Conservation (phyloP, 2,113 vertebrate species). For the Nematolebias whitei region DNA sequence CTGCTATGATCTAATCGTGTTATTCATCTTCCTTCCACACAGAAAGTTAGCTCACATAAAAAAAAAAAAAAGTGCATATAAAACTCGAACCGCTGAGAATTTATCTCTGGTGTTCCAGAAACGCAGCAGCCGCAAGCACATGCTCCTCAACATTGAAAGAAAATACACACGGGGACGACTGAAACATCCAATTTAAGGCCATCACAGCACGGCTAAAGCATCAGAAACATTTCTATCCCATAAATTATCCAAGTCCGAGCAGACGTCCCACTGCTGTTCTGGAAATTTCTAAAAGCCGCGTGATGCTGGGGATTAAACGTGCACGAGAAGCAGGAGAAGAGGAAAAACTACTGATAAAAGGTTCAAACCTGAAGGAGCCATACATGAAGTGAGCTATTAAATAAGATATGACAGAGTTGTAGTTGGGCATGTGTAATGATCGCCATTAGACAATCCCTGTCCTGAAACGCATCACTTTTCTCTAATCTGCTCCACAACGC, state of each 20-base stretch:
- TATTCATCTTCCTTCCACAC: conserved; percentile 9
- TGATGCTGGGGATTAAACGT: conserved; percentile 30
- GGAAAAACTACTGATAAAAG: conserved; percentile 20
- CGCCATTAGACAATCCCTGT: conserved; percentile 39
- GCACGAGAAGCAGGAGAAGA: background rate
- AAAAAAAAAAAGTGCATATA: background rate
- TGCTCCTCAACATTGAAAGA: background rate
- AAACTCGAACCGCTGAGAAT: background rate
- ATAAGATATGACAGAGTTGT: conserved; percentile 30
- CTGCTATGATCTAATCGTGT: background rate
- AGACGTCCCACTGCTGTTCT: conserved; percentile 17
- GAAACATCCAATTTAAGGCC: conserved; percentile 22
- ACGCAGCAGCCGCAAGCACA: conserved; percentile 10
- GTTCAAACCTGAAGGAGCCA: conserved; percentile 34
- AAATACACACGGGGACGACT: conserved; percentile 23
- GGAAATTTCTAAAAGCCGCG: conserved; percentile 30
- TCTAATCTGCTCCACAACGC: conserved; percentile 24
- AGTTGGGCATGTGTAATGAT: conserved; percentile 30
- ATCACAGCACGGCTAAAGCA: conserved; percentile 12
- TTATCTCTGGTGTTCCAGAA: background rate
- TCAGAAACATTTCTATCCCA: conserved; percentile 22
- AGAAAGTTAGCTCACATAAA: conserved; percentile 5
- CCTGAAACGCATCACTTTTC: conserved; percentile 20
- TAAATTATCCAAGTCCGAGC: conserved; percentile 36
- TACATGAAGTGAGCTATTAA: conserved; percentile 37